These are phyloP conservation scores for Ciconia nigra DNA, from an alignment of 2,797 vertebrate species.

Conservation along the genomic window DNA sequence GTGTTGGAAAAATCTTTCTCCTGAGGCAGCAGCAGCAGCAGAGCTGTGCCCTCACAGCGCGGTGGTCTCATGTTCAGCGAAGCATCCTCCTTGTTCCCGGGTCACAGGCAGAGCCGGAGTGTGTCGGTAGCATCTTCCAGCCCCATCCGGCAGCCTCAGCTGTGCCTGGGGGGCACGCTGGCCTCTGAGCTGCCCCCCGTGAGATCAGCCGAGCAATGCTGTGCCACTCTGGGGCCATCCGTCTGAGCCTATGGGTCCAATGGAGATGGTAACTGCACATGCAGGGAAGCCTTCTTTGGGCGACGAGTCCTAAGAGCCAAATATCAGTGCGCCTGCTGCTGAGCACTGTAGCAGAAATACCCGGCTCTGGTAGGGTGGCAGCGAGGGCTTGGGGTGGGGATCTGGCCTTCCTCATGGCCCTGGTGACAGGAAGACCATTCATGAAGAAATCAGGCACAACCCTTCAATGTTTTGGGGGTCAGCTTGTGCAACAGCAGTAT, in stretches of 20 bases:
- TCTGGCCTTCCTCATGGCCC: not conserved
- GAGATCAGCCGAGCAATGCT: not conserved
- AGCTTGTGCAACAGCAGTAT: constrained; percentile 20
- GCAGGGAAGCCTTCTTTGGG: not conserved
- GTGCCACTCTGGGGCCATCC: not conserved
- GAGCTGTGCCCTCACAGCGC: not conserved
- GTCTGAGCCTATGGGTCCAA: rapidly evolving
- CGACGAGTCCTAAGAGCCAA: rapidly evolving
- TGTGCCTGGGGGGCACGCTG: not conserved
- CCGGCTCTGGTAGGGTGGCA: not conserved
- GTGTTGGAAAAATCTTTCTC: not conserved
- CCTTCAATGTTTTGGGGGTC: not conserved
- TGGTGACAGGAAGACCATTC: constrained; percentile 28
- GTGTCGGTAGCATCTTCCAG: rapidly evolving
- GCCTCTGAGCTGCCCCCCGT: rapidly evolving
- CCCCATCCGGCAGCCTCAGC: not conserved
- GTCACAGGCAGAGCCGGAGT: rapidly evolving
- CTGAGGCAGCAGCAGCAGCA: not conserved
- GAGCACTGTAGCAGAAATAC: not conserved
- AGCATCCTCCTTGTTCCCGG: not conserved
- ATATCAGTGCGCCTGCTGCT: not conserved
- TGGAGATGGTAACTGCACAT: rapidly evolving
- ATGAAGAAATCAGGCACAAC: not conserved
- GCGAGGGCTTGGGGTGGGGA: not conserved
- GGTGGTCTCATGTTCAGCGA: not conserved